Percentiles rank a stretch among this genome's conserved stretches.
Conservation (phyloP, 2,888 invertebrate genomes). For the Rhogogaster chlorosoma region DNA sequence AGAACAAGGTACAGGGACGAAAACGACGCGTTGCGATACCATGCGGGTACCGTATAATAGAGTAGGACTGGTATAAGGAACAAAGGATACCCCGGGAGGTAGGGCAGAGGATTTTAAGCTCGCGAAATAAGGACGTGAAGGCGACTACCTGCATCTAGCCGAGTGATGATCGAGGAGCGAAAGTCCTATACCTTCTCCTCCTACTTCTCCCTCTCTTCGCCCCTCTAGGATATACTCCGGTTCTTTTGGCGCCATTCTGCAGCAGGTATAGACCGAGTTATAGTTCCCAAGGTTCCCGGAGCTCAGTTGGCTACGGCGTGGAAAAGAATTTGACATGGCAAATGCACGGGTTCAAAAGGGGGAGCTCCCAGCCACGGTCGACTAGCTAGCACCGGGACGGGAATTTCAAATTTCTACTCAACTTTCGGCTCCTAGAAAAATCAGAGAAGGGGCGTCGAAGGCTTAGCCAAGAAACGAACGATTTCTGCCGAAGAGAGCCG, state of each 20-base stretch:
- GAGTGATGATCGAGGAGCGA: not conserved
- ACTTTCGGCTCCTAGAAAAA: not conserved
- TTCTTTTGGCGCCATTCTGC: constrained; percentile 35
- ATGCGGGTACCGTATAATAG: constrained; percentile 25
- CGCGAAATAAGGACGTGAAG: not conserved
- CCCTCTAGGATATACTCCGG: constrained; percentile 20
- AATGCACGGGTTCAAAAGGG: not conserved
- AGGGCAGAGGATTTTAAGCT: not conserved
- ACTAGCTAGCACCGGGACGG: not conserved
- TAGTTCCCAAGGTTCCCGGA: constrained; percentile 10
- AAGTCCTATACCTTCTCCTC: not conserved
- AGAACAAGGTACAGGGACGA: not conserved
- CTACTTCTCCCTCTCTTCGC: not conserved
- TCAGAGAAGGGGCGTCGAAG: not conserved
- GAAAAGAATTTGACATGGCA: constrained; percentile 5
- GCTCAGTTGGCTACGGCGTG: not conserved
- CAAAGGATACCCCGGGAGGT: not conserved
- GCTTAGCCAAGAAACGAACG: not conserved
- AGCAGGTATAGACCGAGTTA: constrained; percentile 29
- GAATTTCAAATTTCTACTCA: constrained; percentile 11
- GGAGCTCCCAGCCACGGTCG: not conserved
- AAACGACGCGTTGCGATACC: not conserved
- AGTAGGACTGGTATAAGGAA: not conserved
- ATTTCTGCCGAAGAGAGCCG: constrained; percentile 2
- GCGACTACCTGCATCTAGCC: constrained; percentile 20